Evolutionary conservation across 2,113 vertebrate genomes (phyloP), one percentile per base, ranked within the genome.

Genomic region (Archilochus colubris): DNA sequence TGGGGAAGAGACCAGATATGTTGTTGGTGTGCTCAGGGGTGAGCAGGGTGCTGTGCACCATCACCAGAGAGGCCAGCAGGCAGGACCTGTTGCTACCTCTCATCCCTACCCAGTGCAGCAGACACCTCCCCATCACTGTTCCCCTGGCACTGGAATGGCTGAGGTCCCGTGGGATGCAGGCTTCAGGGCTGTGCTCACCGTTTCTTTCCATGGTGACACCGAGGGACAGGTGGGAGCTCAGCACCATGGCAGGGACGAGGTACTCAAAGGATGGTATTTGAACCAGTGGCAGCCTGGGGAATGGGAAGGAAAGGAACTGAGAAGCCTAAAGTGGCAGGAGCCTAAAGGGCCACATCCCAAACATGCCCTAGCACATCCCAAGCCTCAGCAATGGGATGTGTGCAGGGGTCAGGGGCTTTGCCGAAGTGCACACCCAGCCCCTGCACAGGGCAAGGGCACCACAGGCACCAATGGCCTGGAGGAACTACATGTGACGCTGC

Each of bases 231-330:
- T 97, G 97, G 66, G 95, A 98, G 85, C 93, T 98, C 88, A 99
- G 93, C 86, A 98, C 94, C 83, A 98, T 75, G 62, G 98, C 98
- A 69, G 98, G 98, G 68, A 98, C 93, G 82, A 99, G 96, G 91
- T 98, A 98, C 88, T 99, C 98, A 6, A 99, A 97, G 28, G 98
- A 98, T 17, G 98, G 98, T 76, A 98, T 98, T 79, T 99, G 98
- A 79, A 98, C 86, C 88, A 99, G 94, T 0, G 98, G 98, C 73
- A 99, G 81, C 95, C 98, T 99, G 93, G 70, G 86, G 79, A 95
- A 58, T 58, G 25, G 24, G 50, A 92, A 67, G 33, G 5, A 3
- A 48, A 84, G 6, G 14, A 82, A n/a, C 2, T 18, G 14, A 50
- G 48, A 85, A 54, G 2, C 17, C 31, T 16, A 14, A 19, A 69